Percentiles rank a stretch among this genome's conserved stretches.
These are phyloP conservation scores for Drosophila willistoni DNA, from an alignment of 1,140 invertebrate genomes.

Conservation along the genomic window DNA sequence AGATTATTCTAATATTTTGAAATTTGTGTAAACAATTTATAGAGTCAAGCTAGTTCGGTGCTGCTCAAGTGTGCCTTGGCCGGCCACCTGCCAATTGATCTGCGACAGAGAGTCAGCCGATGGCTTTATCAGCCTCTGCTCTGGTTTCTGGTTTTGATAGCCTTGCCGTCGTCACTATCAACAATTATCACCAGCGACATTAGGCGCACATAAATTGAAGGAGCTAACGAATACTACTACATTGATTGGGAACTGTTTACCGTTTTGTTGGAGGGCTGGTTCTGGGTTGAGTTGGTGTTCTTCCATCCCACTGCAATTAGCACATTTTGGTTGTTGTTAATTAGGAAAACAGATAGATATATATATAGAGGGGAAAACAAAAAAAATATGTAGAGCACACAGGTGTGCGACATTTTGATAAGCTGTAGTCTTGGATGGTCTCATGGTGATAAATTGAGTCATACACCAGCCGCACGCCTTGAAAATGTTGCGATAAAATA, in stretches of 20 bases:
- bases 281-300: not conserved
- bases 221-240: conserved; percentile 19
- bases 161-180: conserved; percentile 52
- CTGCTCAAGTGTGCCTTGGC: not conserved
- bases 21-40: too few relatives aligned
- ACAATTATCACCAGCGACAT: conserved; percentile 64
- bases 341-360: conserved; percentile 69
- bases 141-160: not conserved
- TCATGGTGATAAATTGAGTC: conserved; percentile 41
- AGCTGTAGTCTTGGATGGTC: conserved; percentile 20
- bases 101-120: conserved; percentile 27
- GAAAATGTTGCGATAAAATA: conserved; percentile 33
- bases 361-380: conserved; percentile 29
- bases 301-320: conserved; percentile 65
- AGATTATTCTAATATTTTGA: too few relatives aligned
- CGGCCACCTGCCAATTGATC: conserved; percentile 46
- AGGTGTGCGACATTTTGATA: conserved; percentile 64
- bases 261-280: conserved; percentile 7
- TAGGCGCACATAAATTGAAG: conserved; percentile 62
- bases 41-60: too few relatives aligned
- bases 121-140: conserved; percentile 57
- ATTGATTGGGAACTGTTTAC: conserved; percentile 59
- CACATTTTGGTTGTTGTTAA: conserved; percentile 73
- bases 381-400: conserved; percentile 58
- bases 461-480: conserved; percentile 20